Conservation (phyloP, 1,140 invertebrate genomes). For the Habropoda laboriosa region DNA sequence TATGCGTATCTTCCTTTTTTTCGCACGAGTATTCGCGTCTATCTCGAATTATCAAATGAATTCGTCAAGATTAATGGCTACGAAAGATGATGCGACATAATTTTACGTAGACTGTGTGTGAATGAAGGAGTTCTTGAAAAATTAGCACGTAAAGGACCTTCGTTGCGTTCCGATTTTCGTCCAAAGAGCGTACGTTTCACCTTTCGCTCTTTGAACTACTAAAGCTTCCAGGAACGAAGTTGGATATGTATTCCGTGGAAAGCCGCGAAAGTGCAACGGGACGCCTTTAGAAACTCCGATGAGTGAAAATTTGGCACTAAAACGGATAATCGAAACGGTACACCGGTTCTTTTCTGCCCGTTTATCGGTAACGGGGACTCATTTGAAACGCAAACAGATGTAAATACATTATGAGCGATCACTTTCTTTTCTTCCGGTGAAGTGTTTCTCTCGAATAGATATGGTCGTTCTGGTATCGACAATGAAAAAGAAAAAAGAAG, state of each 20-base stretch:
- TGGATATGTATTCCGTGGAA: not conserved
- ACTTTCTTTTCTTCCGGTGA: not conserved
- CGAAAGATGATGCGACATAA: too few relatives aligned
- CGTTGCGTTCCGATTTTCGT: too few relatives aligned
- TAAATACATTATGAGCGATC: too few relatives aligned
- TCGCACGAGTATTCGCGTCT: not conserved
- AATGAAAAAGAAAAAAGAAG: too few relatives aligned
- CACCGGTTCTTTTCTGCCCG: not conserved
- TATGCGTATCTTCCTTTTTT: not conserved
- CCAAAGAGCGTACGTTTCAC: too few relatives aligned
- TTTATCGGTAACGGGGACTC: not conserved
- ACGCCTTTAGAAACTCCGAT: slow-evolving; percentile 1
- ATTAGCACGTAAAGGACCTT: too few relatives aligned
- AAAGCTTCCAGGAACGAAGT: not conserved
- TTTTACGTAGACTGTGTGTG: too few relatives aligned
- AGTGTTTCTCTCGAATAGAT: not conserved
- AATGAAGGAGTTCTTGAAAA: too few relatives aligned
- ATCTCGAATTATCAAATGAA: too few relatives aligned
- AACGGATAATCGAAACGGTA: not conserved
- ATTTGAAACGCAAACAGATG: not conserved
- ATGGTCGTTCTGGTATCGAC: not conserved
- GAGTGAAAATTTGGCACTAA: slow-evolving; percentile 24
- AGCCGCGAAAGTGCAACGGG: slow-evolving; percentile 34
- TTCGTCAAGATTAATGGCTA: too few relatives aligned
- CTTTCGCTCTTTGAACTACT: not conserved